Percentiles rank a stretch among this genome's conserved stretches.
Conservation (phyloP, 2,113 vertebrate genomes). For the Tor tambroides region DNA sequence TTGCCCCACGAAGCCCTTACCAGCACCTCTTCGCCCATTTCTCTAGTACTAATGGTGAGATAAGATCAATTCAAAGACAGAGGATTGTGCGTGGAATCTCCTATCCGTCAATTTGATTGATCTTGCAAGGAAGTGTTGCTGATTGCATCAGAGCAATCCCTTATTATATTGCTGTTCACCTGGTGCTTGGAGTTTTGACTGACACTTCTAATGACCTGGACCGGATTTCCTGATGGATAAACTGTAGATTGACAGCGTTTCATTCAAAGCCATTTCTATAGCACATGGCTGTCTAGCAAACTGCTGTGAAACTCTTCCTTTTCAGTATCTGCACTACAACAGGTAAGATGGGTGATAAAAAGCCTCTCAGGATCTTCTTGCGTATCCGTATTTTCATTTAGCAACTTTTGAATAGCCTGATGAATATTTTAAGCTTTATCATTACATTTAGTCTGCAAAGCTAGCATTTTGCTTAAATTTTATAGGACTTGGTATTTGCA, state of each 20-base stretch:
- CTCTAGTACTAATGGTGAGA: slow-evolving; percentile 59
- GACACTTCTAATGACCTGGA: slow-evolving; percentile 44
- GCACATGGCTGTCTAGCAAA: slow-evolving; percentile 60
- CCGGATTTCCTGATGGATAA: slow-evolving; percentile 64
- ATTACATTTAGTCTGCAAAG: not conserved
- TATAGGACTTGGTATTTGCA: not conserved
- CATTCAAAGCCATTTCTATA: slow-evolving; percentile 32
- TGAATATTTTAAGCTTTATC: not conserved
- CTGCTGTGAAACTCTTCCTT: slow-evolving; percentile 51
- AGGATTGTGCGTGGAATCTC: slow-evolving; percentile 51
- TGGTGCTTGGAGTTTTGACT: slow-evolving; percentile 19
- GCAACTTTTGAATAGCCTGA: not conserved
- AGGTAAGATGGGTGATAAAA: slow-evolving; percentile 57
- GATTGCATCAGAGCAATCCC: slow-evolving; percentile 4
- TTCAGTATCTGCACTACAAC: slow-evolving; percentile 42
- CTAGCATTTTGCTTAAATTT: not conserved
- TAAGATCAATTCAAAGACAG: slow-evolving; percentile 47
- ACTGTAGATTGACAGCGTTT: slow-evolving; percentile 58
- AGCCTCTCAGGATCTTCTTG: not conserved
- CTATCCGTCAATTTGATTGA: slow-evolving; percentile 14
- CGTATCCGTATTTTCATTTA: not conserved
- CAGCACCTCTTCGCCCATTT: slow-evolving; percentile 65
- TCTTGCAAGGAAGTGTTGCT: slow-evolving; percentile 34
- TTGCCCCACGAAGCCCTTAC: slow-evolving; percentile 59
- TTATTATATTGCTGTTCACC: not conserved